Conservation (phyloP, 2,888 invertebrate genomes). For the Epistrophe grossulariae region DNA sequence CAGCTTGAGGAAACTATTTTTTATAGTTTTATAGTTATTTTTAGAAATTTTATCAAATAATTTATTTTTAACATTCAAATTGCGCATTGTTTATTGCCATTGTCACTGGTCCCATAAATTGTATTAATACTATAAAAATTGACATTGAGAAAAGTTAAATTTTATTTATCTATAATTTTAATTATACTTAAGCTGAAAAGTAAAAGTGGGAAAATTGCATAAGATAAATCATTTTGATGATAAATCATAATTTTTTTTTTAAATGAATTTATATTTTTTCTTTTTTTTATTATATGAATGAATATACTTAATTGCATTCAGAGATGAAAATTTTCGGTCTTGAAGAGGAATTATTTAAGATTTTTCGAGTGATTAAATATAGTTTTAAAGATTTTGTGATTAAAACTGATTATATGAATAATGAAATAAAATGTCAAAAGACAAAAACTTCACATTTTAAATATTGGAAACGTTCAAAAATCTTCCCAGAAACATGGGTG, state of each 20-base stretch:
- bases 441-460: too few species aligned
- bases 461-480: too few species aligned
- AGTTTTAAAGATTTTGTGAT: too few species aligned
- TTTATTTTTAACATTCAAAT: slow-evolving; percentile 37
- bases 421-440: too few species aligned
- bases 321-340: too few species aligned
- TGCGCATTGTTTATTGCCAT: slow-evolving; percentile 47
- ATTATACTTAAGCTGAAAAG: neutral
- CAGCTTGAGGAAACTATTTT: slow-evolving; percentile 37
- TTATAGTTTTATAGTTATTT: slow-evolving; percentile 43
- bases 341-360: too few species aligned
- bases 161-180: neutral
- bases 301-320: too few species aligned
- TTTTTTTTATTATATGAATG: neutral
- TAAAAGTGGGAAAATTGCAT: slow-evolving; percentile 6
- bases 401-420: too few species aligned
- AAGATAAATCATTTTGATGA: neutral
- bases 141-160: neutral
- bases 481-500: too few species aligned
- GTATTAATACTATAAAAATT: neutral
- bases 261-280: neutral
- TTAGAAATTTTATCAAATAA: slow-evolving; percentile 41
- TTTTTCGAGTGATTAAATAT: too few species aligned
- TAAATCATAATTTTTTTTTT: neutral
- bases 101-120: slow-evolving; percentile 2